Percentiles rank a stretch among this genome's conserved stretches.
Conservation (phyloP, 2,113 vertebrate species). For the Oryzias javanicus region DNA sequence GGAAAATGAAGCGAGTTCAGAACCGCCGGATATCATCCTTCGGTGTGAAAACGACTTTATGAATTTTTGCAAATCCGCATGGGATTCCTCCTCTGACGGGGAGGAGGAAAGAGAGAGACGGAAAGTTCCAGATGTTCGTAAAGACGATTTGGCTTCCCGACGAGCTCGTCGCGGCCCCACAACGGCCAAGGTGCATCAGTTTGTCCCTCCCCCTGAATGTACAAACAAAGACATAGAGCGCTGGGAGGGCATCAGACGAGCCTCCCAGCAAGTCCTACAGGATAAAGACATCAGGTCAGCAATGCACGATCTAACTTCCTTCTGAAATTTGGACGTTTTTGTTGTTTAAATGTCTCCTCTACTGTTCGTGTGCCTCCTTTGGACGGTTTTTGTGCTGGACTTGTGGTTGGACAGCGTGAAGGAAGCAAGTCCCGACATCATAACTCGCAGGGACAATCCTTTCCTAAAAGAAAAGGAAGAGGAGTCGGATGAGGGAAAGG, state of each 20-base stretch:
- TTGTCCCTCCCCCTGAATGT: constrained; percentile 80
- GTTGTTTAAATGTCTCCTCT: constrained; percentile 30
- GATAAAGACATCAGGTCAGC: constrained; percentile 71
- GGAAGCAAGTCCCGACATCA: constrained; percentile 57
- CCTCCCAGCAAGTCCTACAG: constrained; percentile 75
- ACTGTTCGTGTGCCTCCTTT: constrained; percentile 11
- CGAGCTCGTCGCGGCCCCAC: constrained; percentile 79
- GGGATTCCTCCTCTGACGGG: constrained; percentile 73
- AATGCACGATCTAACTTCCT: background rate
- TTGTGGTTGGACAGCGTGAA: constrained; percentile 57
- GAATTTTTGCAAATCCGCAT: constrained; percentile 72
- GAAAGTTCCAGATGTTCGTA: constrained; percentile 86
- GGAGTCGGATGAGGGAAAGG: constrained; percentile 58
- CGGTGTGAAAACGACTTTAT: constrained; percentile 85
- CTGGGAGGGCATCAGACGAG: constrained; percentile 77
- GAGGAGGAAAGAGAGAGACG: constrained; percentile 70
- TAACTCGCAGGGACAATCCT: constrained; percentile 59
- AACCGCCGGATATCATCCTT: constrained; percentile 82
- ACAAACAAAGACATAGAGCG: constrained; percentile 76
- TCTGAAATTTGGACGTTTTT: background rate
- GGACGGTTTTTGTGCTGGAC: constrained; percentile 28
- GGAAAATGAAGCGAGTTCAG: constrained; percentile 68
- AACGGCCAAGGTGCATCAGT: constrained; percentile 75
- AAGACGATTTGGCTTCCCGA: constrained; percentile 90
- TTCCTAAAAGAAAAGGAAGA: constrained; percentile 61